These are phyloP conservation scores for Orthonyx spaldingii DNA, from an alignment of 2,113 vertebrate genomes.

Conservation along the genomic window DNA sequence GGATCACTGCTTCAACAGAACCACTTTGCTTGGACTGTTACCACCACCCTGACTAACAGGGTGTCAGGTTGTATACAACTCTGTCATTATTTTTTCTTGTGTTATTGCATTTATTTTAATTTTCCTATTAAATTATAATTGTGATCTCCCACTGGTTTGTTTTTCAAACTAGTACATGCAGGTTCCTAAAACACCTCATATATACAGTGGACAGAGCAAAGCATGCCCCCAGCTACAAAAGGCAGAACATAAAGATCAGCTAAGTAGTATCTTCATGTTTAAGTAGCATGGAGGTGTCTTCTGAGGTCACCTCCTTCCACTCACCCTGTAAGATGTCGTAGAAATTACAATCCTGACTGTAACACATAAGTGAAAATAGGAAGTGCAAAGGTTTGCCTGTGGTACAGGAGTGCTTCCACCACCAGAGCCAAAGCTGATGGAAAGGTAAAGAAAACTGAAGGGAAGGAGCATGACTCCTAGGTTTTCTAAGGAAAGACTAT, in stretches of 20 bases:
- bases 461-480: not conserved
- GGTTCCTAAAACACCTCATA: not conserved
- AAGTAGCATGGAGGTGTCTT: not conserved
- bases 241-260: not conserved
- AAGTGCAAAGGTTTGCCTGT: not conserved
- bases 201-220: not conserved
- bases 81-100: too few relatives aligned
- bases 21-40: too few relatives aligned
- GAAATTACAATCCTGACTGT: not conserved
- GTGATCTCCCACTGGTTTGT: too few relatives aligned
- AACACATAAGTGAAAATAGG: not conserved
- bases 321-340: not conserved
- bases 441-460: not conserved
- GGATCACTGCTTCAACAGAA: too few relatives aligned
- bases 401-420: not conserved
- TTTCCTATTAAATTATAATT: too few relatives aligned
- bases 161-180: too few relatives aligned
- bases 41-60: too few relatives aligned
- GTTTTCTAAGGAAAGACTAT: not conserved
- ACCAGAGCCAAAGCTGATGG: not conserved
- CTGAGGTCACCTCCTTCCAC: not conserved
- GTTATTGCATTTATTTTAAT: too few relatives aligned
- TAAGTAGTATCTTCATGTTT: not conserved
- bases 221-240: not conserved
- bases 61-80: too few relatives aligned